Evolutionary conservation across 2,797 vertebrate genomes (phyloP).

Genomic region (Scomberomorus guttatus): DNA sequence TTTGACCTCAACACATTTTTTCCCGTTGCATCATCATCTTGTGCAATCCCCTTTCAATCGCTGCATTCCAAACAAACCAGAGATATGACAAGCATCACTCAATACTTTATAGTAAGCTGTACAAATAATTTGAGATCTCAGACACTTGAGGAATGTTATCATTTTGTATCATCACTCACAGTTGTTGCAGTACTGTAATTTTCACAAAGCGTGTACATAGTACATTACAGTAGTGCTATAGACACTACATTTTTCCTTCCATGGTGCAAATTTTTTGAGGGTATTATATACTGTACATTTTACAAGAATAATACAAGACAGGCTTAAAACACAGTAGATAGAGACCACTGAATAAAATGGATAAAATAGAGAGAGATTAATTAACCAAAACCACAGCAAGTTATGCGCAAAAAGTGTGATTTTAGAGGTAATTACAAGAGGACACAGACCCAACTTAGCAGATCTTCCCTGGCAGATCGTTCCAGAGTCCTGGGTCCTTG

Average conservation of each 20-base stretch:
- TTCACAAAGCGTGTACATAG: neutral
- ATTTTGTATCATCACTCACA: conserved; percentile 2
- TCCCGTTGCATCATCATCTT: conserved; percentile 20
- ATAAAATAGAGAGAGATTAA: too few relatives aligned
- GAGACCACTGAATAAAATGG: neutral
- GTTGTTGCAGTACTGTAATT: neutral
- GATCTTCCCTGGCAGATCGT: too few relatives aligned
- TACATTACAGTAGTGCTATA: neutral
- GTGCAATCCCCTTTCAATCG: neutral
- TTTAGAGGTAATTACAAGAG: too few relatives aligned
- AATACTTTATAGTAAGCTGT: neutral
- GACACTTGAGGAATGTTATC: neutral
- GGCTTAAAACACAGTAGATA: neutral
- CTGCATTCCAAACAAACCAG: neutral
- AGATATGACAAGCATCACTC: neutral
- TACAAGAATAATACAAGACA: neutral
- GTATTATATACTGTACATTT: too few relatives aligned
- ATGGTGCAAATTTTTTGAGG: neutral
- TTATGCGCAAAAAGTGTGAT: too few relatives aligned
- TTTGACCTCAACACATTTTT: neutral
- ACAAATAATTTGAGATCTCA: neutral
- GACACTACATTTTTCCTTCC: neutral
- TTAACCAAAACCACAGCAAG: too few relatives aligned
- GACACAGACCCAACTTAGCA: too few relatives aligned
- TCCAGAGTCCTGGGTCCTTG: too few relatives aligned